These are phyloP conservation scores for Tangara arthus DNA, from an alignment of 2,797 vertebrate genomes.

Conservation along the genomic window DNA sequence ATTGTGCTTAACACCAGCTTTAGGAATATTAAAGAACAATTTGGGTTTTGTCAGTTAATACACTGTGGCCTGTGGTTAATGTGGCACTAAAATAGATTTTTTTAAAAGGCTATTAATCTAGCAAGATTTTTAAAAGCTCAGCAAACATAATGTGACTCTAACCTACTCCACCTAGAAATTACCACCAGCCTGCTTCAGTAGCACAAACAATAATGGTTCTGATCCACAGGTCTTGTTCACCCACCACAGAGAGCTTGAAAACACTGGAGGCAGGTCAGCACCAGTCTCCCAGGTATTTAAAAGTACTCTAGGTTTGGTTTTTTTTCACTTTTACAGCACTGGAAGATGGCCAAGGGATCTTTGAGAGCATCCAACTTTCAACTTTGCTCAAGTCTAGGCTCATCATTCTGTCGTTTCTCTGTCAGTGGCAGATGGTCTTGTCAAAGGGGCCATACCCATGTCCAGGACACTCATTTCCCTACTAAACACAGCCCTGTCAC, in stretches of 20 bases:
- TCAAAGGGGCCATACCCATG: neutral
- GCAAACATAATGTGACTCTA: conserved; percentile 5
- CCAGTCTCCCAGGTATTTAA: neutral
- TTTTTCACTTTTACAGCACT: neutral
- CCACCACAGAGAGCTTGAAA: neutral
- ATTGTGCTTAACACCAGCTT: conserved; percentile 85
- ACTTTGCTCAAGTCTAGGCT: rapidly evolving
- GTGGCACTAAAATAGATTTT: conserved; percentile 45
- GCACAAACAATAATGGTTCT: neutral
- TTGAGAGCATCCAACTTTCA: neutral
- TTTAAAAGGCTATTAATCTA: conserved; percentile 44
- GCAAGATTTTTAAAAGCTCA: conserved; percentile 36
- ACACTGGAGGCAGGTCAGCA: neutral
- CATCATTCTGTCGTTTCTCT: neutral
- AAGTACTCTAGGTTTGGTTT: neutral
- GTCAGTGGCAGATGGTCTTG: neutral
- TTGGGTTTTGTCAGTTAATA: conserved; percentile 70
- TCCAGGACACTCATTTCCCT: neutral
- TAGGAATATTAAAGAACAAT: conserved; percentile 76
- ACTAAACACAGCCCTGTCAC: neutral
- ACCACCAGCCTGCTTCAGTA: neutral
- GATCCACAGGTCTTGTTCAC: neutral
- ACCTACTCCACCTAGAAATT: neutral
- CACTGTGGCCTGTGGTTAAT: conserved; percentile 63
- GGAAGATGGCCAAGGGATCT: neutral